Base-by-base conservation (phyloP, 2,113 vertebrate genomes). In the Cinclus mexicanus region DNA sequence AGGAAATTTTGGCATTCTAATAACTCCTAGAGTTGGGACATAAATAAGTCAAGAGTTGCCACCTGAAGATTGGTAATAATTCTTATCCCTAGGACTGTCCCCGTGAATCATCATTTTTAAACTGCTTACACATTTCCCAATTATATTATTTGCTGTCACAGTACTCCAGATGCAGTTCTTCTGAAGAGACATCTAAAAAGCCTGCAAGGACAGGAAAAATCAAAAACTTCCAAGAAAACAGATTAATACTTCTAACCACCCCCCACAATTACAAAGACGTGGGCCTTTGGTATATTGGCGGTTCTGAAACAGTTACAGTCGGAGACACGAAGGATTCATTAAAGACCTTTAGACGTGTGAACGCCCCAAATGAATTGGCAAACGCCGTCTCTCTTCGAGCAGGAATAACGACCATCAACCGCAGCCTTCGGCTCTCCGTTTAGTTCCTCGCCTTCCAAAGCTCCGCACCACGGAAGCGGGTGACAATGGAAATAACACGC, bases 141-240 rank as follows among this genome's bases (percentile, higher is more conserved):
- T 65, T 74, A 98, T 96, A 82, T 97, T 99, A 46, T 98, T 98
- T 35, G 84, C 97, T 95, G 75, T 97, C 97, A 85, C 98, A 98
- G 95, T 98, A 99, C 79, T 99, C 98, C 93, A 99, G 92, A 55
- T 97, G 98, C 90, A 99, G 96, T 90, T 99, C 99, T 83, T 99
- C 99, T 83, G 98, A 98, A 7, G 98, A 99, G 77, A 99, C 95
- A 88, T 99, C 98, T 53, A 91, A 87, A 96, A 99, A 99, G 74
- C 99, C 99, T 99, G 92, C 33, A 96, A 91, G 60, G 55, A 97
- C 53, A 96, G 17, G 25, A 97, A 93, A 57, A 96, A 89, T 94
- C 41, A 94, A 83, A 96, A 95, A 79, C 19, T 55, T 91, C 65
- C 91, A 91, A 88, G 64, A 80, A 85, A 74, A 82, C 29, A 47